Evolutionary conservation across 2,888 invertebrate genomes (phyloP), one percentile per base, ranked within the genome.

Genomic region (Pharmacophagus antenor): DNA sequence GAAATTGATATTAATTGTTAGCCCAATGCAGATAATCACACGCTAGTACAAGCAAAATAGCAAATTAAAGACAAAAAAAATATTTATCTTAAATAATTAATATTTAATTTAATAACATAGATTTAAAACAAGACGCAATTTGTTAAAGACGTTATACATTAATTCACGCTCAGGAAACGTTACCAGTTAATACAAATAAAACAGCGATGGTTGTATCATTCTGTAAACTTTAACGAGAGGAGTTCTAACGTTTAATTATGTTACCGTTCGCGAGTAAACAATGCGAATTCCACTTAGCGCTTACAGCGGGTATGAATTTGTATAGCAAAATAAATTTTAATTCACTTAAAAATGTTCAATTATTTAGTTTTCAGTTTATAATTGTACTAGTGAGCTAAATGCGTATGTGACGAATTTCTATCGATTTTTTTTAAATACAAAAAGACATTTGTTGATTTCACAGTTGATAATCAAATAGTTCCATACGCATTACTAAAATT

Each of bases 161-260:
- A 63, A 61, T 63, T 63, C 58, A 42, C 57, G 44, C 56, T 27
- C 8, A 12, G 52, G 49, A 25, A 56, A 47, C 46, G 25, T 50
- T 56, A 54, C 51, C 44, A 31, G 4, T 37, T 22, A 56, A 51
- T 41, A 61, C 37, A 56, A 56, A 41, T 57, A 53, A 49, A 54
- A 61, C 52, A 50, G 47, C 51, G 22, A 52, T 58, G 37, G 53
- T 50, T 50, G 57, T 54, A 54, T 48, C 56, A 62, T 61, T 63
- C 55, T 65, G 58, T 49, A 18, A 65, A 65, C 63, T 67, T 63
- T 55, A 62, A 57, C 63, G 60, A 63, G 62, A 62, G 68, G 66
- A 73, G 69, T 67, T 70, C 68, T 70, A 72, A 65, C 67, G 66
- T 70, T 77, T 70, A 76, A 76, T 73, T 71, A 71, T 71, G 67